Percentiles rank a stretch among this genome's conserved stretches.
Evolutionary conservation across 2,113 vertebrate species (phyloP).

Genomic region (Dasyurus viverrinus): DNA sequence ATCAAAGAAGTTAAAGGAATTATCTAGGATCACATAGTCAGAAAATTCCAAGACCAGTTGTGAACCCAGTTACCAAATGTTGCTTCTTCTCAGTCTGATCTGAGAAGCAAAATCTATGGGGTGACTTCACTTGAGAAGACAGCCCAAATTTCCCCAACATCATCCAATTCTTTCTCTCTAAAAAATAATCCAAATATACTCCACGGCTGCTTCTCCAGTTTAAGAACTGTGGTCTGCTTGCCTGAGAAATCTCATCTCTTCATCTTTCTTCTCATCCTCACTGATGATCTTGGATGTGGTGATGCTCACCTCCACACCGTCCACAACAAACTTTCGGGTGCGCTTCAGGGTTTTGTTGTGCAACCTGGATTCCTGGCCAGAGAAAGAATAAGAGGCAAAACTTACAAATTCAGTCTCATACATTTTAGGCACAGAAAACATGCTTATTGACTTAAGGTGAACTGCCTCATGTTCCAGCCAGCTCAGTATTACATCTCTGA

Average conservation of each 20-base stretch:
- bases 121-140: not conserved
- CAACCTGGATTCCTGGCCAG: conserved; percentile 84
- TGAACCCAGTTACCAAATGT: not conserved
- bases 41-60: not conserved
- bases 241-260: conserved; percentile 98
- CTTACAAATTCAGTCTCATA: not conserved
- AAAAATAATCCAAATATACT: not conserved
- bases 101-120: not conserved
- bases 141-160: not conserved
- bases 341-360: conserved; percentile 95
- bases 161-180: not conserved
- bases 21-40: not conserved
- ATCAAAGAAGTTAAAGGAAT: not conserved
- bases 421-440: not conserved
- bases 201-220: not conserved
- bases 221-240: conserved; percentile 66
- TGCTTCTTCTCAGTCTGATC: not conserved
- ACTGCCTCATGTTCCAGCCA: not conserved
- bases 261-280: conserved; percentile 98
- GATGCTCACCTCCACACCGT: conserved; percentile 96
- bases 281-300: conserved; percentile 98
- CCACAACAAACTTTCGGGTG: conserved; percentile 94
- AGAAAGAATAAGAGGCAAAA: not conserved
- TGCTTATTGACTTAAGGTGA: not conserved
- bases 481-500: not conserved